These are phyloP conservation scores for Takifugu bimaculatus DNA, from an alignment of 2,113 vertebrate genomes.

Conservation along the genomic window DNA sequence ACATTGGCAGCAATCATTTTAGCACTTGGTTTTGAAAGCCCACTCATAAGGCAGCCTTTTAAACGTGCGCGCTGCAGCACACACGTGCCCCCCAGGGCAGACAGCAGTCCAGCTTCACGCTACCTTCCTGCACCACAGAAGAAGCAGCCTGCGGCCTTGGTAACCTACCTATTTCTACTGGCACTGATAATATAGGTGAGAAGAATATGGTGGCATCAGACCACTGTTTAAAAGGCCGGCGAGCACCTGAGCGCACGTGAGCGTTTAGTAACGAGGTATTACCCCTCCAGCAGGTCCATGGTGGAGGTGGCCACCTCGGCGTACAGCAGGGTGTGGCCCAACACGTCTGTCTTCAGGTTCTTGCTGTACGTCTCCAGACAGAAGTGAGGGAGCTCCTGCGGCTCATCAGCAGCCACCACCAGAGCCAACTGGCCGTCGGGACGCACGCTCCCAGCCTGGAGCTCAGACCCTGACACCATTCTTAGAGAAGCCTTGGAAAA, in stretches of 20 bases:
- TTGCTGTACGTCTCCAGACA: slow-evolving; percentile 76
- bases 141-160: too few species aligned
- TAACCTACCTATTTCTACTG: too few species aligned
- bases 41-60: too few species aligned
- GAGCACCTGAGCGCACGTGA: background rate
- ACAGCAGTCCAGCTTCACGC: too few species aligned
- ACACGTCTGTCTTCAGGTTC: slow-evolving; percentile 76
- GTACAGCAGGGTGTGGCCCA: slow-evolving; percentile 84
- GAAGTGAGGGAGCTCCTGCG: slow-evolving; percentile 75
- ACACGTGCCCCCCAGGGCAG: too few species aligned
- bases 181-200: too few species aligned
- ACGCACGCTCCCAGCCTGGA: slow-evolving; percentile 35
- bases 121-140: too few species aligned
- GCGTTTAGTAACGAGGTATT: slow-evolving; percentile 34
- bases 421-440: slow-evolving; percentile 70
- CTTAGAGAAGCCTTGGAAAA: slow-evolving; percentile 75
- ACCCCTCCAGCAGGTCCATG: slow-evolving; percentile 93
- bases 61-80: too few species aligned
- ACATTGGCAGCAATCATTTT: too few species aligned
- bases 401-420: slow-evolving; percentile 63
- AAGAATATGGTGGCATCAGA: too few species aligned
- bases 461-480: slow-evolving; percentile 59
- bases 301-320: slow-evolving; percentile 82
- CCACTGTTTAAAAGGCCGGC: too few species aligned
- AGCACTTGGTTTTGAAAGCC: too few species aligned